Conservation (phyloP, 2,113 vertebrate species). For the Eleginops maclovinus region DNA sequence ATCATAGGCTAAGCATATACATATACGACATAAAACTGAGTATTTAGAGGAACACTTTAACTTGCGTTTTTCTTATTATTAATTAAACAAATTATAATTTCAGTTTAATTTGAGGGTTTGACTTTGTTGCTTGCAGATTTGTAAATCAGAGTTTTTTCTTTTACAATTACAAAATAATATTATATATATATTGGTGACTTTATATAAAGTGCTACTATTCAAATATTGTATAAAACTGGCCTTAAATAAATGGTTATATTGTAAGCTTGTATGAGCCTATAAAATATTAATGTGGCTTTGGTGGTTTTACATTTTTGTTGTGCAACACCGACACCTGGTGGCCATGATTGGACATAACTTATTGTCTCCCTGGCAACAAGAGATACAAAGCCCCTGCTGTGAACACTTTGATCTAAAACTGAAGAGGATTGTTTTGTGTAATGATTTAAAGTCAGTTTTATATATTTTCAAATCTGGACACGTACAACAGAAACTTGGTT, state of each 20-base stretch:
- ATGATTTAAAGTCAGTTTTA: not conserved
- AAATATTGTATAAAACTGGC: no score
- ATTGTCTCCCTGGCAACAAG: slow-evolving; percentile 15
- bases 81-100: not conserved
- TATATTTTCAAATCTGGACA: not conserved
- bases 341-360: not conserved
- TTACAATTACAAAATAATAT: not conserved
- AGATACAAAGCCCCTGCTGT: slow-evolving; percentile 4
- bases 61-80: not conserved
- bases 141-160: not conserved
- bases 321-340: slow-evolving; percentile 55
- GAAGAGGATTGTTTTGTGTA: not conserved
- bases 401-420: not conserved
- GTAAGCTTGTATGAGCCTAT: not conserved
- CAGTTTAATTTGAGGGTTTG: no score
- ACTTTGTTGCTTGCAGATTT: not conserved
- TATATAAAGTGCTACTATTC: no score
- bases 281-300: no score
- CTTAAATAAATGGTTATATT: no score
- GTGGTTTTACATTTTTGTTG: not conserved
- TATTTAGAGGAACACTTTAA: not conserved
- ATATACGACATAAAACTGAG: not conserved
- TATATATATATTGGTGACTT: no score
- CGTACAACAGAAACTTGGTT: no score
- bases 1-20: not conserved